phyloP scores from a whole-genome alignment of 1,140 invertebrate genomes.

The Trichogramma pretiosum region DNA sequence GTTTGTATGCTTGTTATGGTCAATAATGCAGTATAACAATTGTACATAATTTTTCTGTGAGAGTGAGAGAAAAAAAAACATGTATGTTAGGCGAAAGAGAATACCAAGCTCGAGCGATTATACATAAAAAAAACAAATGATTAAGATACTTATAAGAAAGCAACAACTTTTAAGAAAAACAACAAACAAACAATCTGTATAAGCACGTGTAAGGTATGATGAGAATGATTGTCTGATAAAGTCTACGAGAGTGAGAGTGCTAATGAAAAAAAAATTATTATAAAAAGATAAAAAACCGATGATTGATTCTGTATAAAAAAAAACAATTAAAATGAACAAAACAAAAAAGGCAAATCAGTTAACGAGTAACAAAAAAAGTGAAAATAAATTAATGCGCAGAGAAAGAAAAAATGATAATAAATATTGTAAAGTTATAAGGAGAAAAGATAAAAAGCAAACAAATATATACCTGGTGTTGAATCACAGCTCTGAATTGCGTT shows the following conservation, averaged over 20 bases:
- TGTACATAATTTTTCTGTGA: constrained; percentile 20
- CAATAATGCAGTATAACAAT: too few species aligned
- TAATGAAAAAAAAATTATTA: too few species aligned
- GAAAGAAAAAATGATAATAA: constrained; percentile 33
- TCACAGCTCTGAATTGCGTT: constrained; percentile 7
- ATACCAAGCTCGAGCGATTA: too few species aligned
- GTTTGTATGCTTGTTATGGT: too few species aligned
- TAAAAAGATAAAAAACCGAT: constrained; percentile 20
- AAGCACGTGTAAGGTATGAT: too few species aligned
- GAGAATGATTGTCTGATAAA: too few species aligned
- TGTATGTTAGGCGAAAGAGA: too few species aligned
- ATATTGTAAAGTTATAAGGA: constrained; percentile 44
- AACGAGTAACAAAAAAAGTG: too few species aligned
- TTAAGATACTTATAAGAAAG: constrained; percentile 13
- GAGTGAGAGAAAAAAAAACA: constrained; percentile 1
- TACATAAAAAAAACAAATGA: too few species aligned
- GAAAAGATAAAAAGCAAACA: constrained; percentile 39
- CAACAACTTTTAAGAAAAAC: too few species aligned
- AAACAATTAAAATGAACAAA: constrained; percentile 19
- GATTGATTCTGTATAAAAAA: constrained; percentile 40
- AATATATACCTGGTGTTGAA: constrained; percentile 43
- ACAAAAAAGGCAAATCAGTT: too few species aligned
- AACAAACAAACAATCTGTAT: too few species aligned
- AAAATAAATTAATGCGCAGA: constrained; percentile 22
- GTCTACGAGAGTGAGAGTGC: constrained; percentile 16